A percentile compares a stretch with the other conserved stretches of the same genome.
Conservation (phyloP, 2,113 vertebrate species). For the Athene noctua region DNA sequence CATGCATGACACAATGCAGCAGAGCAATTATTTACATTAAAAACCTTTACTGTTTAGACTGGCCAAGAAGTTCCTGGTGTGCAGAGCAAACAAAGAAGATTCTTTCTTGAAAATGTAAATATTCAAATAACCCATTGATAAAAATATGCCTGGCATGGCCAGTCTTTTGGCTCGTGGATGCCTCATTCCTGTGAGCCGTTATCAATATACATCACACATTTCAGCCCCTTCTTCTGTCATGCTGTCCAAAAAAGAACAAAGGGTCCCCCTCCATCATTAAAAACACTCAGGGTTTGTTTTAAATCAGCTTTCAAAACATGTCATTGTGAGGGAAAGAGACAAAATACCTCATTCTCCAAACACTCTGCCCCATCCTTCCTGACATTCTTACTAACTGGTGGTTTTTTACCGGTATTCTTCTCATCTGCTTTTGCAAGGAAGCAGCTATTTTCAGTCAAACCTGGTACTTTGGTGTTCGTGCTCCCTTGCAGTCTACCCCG, state of each 20-base stretch:
- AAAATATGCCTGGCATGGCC: not conserved
- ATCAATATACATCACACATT: not conserved
- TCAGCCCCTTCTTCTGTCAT: not conserved
- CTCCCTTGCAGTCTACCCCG: fast-evolving
- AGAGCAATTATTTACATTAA: constrained; percentile 37
- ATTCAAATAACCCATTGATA: constrained; percentile 35
- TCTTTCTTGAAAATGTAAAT: constrained; percentile 26
- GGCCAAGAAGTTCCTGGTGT: not conserved
- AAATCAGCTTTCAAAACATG: constrained; percentile 24
- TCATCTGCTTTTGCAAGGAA: not conserved
- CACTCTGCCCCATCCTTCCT: not conserved
- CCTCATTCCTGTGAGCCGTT: not conserved
- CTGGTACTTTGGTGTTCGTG: not conserved
- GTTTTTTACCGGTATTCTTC: not conserved
- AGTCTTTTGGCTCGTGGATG: not conserved
- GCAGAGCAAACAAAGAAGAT: constrained; percentile 15
- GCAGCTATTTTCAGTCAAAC: not conserved
- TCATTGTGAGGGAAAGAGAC: not conserved
- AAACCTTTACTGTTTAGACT: constrained; percentile 44
- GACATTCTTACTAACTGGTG: not conserved
- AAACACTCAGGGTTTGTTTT: not conserved
- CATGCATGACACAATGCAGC: not conserved
- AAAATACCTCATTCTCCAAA: not conserved
- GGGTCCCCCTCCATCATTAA: not conserved
- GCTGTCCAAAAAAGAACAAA: not conserved